Conservation (phyloP, 2,888 invertebrate species). For the Craniophora ligustri region DNA sequence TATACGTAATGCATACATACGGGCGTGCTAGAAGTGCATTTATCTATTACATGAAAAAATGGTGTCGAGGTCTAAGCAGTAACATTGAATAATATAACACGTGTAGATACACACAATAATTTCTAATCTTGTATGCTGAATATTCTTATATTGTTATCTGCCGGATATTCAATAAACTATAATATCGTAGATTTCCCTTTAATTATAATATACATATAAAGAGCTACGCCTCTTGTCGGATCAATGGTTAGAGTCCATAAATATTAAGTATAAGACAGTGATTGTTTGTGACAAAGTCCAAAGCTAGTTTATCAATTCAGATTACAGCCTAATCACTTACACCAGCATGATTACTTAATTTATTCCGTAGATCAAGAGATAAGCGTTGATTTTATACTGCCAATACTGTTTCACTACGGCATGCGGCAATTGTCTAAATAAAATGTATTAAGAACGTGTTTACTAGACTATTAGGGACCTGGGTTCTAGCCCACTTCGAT, state of each 20-base stretch:
- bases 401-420: slow-evolving; percentile 13
- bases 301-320: slow-evolving; percentile 31
- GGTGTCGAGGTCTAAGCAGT: slow-evolving; percentile 43
- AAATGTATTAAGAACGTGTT: slow-evolving; percentile 29
- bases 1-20: slow-evolving; percentile 1
- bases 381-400: slow-evolving; percentile 32
- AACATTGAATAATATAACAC: slow-evolving; percentile 38
- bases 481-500: no score
- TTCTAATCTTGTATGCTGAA: slow-evolving; percentile 7
- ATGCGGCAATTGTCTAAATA: slow-evolving; percentile 12
- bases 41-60: slow-evolving; percentile 43
- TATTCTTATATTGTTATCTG: slow-evolving; percentile 6
- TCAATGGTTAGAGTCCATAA: slow-evolving; percentile 8
- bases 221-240: background rate
- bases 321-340: slow-evolving; percentile 43
- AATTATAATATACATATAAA: no score
- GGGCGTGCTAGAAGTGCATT: slow-evolving; percentile 30
- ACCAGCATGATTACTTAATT: slow-evolving; percentile 44
- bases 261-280: slow-evolving; percentile 26
- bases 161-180: background rate
- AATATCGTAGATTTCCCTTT: background rate
- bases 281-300: slow-evolving; percentile 7
- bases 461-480: slow-evolving; percentile 17
- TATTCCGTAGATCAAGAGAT: slow-evolving; percentile 43
- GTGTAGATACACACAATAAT: slow-evolving; percentile 5